Percentiles rank a stretch among this genome's conserved stretches.
Conservation (phyloP, 2,113 vertebrate species). For the Oceanodroma tethys region DNA sequence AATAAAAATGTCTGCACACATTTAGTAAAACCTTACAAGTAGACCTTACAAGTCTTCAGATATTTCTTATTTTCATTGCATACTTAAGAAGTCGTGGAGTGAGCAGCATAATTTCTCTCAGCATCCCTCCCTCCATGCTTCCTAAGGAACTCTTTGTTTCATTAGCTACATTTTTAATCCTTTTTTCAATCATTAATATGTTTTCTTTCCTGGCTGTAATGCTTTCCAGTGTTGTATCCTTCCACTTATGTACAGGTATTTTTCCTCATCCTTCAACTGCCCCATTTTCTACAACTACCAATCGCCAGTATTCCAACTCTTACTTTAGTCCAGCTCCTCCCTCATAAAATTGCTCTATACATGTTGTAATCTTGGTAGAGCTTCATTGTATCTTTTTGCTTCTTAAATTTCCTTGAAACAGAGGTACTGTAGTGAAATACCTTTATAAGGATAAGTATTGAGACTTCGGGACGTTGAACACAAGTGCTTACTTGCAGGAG, state of each 20-base stretch:
- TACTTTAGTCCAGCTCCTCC: neutral
- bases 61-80: neutral
- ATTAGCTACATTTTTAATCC: neutral
- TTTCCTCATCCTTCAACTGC: neutral
- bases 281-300: neutral
- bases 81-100: neutral
- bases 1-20: neutral
- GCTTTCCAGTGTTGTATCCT: neutral
- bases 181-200: neutral
- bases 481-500: neutral
- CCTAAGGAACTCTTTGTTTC: neutral
- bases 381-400: neutral
- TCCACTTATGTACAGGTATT: accelerated
- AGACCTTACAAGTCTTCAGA: neutral
- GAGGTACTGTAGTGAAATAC: neutral
- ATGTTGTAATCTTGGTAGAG: neutral
- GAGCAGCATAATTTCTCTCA: neutral
- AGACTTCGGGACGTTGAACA: accelerated
- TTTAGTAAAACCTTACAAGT: neutral
- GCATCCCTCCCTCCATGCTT: neutral
- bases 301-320: neutral
- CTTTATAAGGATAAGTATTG: neutral
- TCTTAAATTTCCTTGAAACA: neutral
- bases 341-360: neutral
- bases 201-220: neutral